phyloP scores from a whole-genome alignment of 2,797 vertebrate genomes.

The Pantherophis vulpinus region DNA sequence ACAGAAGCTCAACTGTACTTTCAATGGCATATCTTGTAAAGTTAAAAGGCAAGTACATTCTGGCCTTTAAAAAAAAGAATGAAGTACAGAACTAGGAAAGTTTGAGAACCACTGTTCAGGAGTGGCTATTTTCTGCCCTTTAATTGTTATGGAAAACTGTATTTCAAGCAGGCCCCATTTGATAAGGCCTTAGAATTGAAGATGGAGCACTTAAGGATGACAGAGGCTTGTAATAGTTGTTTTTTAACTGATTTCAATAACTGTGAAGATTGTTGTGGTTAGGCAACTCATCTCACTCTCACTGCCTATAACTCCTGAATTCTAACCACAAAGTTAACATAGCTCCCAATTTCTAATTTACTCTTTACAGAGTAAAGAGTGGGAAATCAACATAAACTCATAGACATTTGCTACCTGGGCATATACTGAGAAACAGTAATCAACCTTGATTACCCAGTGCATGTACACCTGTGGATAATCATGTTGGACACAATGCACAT shows the following conservation, averaged over 20 bases:
- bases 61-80: conserved; percentile 18
- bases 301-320: background rate
- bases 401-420: background rate
- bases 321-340: background rate
- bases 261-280: background rate
- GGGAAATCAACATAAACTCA: background rate
- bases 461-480: background rate
- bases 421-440: background rate
- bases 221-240: background rate
- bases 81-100: conserved; percentile 35
- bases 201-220: background rate
- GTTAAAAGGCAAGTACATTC: conserved; percentile 33
- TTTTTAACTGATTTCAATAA: background rate
- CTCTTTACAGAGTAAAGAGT: conserved; percentile 13
- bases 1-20: conserved; percentile 25
- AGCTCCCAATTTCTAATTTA: background rate
- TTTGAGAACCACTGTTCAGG: conserved; percentile 5
- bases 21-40: background rate
- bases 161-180: background rate
- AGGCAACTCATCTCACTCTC: background rate
- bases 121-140: background rate
- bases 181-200: background rate
- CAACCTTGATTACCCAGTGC: background rate
- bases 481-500: background rate
- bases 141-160: background rate